phyloP scores from a whole-genome alignment of 2,888 invertebrate genomes.

The Parascotia fuliginaria region DNA sequence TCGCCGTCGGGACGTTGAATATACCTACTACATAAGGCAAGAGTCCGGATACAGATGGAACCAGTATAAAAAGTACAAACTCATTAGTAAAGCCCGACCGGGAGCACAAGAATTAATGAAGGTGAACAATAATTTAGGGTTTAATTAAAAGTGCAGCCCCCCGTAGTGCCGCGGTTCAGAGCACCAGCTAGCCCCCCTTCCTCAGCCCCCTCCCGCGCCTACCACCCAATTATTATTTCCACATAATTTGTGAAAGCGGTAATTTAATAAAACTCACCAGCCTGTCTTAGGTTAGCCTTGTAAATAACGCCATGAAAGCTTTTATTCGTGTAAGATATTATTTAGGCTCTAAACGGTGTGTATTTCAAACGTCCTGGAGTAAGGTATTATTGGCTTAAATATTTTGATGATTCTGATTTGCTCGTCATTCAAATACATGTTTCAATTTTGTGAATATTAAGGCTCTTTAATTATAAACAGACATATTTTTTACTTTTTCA shows the following conservation, averaged over 20 bases:
- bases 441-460: no score
- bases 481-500: no score
- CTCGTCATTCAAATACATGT: no score
- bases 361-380: no score
- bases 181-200: conserved; percentile 38
- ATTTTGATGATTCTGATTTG: no score
- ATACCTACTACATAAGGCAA: conserved; percentile 29
- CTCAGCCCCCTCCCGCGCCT: conserved; percentile 51
- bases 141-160: conserved; percentile 85
- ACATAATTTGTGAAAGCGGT: conserved; percentile 82
- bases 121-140: conserved; percentile 85
- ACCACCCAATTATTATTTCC: conserved; percentile 73
- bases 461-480: no score
- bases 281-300: conserved; percentile 44
- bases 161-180: conserved; percentile 64
- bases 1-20: conserved; percentile 13
- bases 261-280: conserved; percentile 78
- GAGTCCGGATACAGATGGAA: conserved; percentile 51
- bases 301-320: conserved; percentile 36
- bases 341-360: no score
- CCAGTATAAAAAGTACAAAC: conserved; percentile 79
- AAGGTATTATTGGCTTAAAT: no score
- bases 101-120: conserved; percentile 84
- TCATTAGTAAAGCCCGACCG: conserved; percentile 79
- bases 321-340: no score